Percentiles rank a stretch among this genome's conserved stretches.
Conservation (phyloP, 2,797 vertebrate genomes). For the Toxotes lorentzi region DNA sequence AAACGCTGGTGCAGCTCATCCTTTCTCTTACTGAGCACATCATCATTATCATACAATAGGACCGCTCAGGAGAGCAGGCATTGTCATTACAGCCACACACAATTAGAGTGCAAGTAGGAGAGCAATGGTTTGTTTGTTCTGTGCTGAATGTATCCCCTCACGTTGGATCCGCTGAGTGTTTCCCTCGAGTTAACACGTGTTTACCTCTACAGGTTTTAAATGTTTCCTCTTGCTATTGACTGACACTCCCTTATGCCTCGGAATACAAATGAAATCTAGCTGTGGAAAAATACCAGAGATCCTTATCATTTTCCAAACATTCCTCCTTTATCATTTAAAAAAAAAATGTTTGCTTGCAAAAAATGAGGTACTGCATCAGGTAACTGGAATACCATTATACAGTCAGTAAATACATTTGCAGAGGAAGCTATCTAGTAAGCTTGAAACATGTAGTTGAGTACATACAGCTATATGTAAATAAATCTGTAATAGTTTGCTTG, state of each 20-base stretch:
- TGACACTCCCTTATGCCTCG: constrained; percentile 16
- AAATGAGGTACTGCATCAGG: constrained; percentile 10
- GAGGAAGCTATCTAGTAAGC: constrained; percentile 23
- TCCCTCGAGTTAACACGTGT: constrained; percentile 60
- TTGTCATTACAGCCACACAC: constrained; percentile 86
- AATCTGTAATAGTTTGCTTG: constrained; percentile 25
- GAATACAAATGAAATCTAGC: constrained; percentile 59
- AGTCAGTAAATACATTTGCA: constrained; percentile 37
- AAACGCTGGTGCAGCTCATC: constrained; percentile 74
- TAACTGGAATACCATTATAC: constrained; percentile 39
- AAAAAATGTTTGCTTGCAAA: constrained; percentile 38
- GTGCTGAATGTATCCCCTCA: constrained; percentile 84
- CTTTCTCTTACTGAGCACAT: constrained; percentile 82
- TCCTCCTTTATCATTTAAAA: constrained; percentile 32
- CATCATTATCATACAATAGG: constrained; percentile 84
- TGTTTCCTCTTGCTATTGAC: constrained; percentile 58
- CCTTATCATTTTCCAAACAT: constrained; percentile 32
- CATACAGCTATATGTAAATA: constrained; percentile 48
- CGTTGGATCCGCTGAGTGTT: constrained; percentile 63
- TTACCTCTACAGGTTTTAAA: constrained; percentile 62
- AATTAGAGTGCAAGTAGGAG: constrained; percentile 86
- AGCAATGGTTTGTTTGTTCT: constrained; percentile 89
- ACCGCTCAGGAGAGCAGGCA: constrained; percentile 80
- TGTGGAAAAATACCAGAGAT: constrained; percentile 35
- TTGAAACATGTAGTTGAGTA: constrained; percentile 28